Conservation (phyloP, 2,888 invertebrate species). For the Napeogenes sylphis region DNA sequence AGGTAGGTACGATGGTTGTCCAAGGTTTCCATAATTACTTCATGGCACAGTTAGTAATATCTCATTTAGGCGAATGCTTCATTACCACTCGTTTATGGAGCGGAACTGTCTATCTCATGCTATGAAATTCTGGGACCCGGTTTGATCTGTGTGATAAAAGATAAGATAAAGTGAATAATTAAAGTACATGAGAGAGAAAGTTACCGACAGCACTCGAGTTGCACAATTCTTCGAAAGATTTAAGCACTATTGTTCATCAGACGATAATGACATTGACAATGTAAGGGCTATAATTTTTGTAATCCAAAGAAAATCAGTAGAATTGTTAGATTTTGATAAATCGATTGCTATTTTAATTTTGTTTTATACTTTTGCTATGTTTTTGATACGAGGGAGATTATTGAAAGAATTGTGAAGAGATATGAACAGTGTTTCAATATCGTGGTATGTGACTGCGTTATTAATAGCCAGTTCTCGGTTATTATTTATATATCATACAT, state of each 20-base stretch:
- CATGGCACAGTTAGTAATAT: slow-evolving; percentile 45
- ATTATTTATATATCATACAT: slow-evolving; percentile 38
- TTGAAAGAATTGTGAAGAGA: slow-evolving; percentile 20
- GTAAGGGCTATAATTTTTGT: slow-evolving; percentile 24
- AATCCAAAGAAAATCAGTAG: slow-evolving; percentile 17
- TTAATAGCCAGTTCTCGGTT: slow-evolving; percentile 21
- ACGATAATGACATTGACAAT: slow-evolving; percentile 29
- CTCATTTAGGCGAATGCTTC: slow-evolving; percentile 67
- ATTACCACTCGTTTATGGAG: slow-evolving; percentile 63
- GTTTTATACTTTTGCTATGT: slow-evolving; percentile 25
- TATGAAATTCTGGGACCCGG: slow-evolving; percentile 48
- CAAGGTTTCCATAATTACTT: slow-evolving; percentile 28
- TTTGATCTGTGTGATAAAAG: slow-evolving; percentile 36
- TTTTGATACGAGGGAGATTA: slow-evolving; percentile 25
- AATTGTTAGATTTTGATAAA: slow-evolving; percentile 26
- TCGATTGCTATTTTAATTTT: slow-evolving; percentile 8
- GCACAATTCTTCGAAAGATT: slow-evolving; percentile 53
- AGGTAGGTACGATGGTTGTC: neutral
- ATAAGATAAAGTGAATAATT: slow-evolving; percentile 17
- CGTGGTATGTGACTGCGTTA: slow-evolving; percentile 11
- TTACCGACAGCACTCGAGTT: slow-evolving; percentile 60
- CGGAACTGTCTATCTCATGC: slow-evolving; percentile 65
- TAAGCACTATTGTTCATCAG: slow-evolving; percentile 38
- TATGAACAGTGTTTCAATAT: neutral
- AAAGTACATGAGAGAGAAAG: slow-evolving; percentile 48